Evolutionary conservation across 2,113 vertebrate species (phyloP).

Genomic region (Peucedramus taeniatus): DNA sequence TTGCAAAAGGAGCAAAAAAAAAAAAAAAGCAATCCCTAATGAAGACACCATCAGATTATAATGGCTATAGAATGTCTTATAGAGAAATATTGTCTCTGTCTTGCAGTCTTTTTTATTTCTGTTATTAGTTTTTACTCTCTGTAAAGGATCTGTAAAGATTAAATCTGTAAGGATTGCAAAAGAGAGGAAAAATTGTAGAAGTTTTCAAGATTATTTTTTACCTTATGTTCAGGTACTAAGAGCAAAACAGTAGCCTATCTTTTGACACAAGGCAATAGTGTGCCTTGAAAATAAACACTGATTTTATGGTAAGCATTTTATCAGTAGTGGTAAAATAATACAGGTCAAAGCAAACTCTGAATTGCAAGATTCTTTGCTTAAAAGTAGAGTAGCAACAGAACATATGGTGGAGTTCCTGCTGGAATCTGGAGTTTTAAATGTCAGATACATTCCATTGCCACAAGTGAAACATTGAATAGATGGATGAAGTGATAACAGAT

Average conservation of each 20-base stretch:
- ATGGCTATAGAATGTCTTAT: background rate
- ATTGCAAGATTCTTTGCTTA: background rate
- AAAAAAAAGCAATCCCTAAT: background rate
- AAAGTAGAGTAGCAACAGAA: background rate
- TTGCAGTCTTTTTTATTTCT: background rate
- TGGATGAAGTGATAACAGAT: background rate
- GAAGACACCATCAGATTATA: background rate
- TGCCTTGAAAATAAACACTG: background rate
- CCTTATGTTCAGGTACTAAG: background rate
- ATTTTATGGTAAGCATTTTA: background rate
- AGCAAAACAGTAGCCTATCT: background rate
- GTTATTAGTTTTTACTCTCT: background rate
- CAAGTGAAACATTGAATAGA: background rate
- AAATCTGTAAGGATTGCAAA: background rate
- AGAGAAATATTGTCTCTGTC: background rate
- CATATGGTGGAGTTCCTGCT: background rate
- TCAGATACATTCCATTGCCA: background rate
- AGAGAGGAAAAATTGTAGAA: background rate
- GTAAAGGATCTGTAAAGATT: background rate
- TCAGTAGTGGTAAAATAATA: background rate
- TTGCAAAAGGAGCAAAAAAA: background rate
- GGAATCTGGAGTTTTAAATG: background rate
- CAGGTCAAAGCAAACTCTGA: background rate
- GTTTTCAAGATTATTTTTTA: background rate
- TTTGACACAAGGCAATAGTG: background rate